These are phyloP conservation scores for Hartigia nigra DNA, from an alignment of 2,888 invertebrate species.

Conservation along the genomic window DNA sequence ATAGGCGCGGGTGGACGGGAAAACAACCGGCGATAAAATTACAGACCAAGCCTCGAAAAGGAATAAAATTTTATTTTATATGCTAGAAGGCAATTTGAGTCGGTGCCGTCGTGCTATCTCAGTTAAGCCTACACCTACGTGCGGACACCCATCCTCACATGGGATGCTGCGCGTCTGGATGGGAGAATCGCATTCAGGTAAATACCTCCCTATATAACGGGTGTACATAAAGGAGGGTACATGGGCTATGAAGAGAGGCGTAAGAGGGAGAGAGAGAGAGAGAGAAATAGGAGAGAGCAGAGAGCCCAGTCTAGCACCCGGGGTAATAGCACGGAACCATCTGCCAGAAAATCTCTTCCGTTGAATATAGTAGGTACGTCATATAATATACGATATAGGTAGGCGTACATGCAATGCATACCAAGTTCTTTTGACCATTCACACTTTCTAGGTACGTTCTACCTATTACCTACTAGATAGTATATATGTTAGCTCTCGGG, in stretches of 20 bases:
- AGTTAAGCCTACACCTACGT: conserved; percentile 20
- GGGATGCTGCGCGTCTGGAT: not conserved
- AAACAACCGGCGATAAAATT: conserved; percentile 55
- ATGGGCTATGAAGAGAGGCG: conserved; percentile 28
- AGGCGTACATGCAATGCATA: conserved; percentile 38
- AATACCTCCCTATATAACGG: conserved; percentile 42
- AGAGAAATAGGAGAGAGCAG: conserved; percentile 8
- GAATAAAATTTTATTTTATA: conserved; percentile 62
- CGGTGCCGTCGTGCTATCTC: conserved; percentile 20
- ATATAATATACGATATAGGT: conserved; percentile 24
- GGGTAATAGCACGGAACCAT: conserved; percentile 50
- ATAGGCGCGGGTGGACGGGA: conserved; percentile 32
- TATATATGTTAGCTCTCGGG: not conserved
- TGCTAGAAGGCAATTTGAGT: conserved; percentile 43
- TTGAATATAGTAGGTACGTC: conserved; percentile 36
- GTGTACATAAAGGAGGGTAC: conserved; percentile 39
- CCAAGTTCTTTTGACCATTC: conserved; percentile 38
- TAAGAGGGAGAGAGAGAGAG: conserved; percentile 19
- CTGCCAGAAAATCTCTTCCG: conserved; percentile 55
- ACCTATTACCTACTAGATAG: conserved; percentile 3
- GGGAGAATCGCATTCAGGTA: conserved; percentile 44
- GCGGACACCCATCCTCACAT: not conserved
- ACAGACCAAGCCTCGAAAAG: conserved; percentile 46
- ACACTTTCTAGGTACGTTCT: conserved; percentile 12
- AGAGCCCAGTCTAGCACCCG: conserved; percentile 28